A percentile compares a stretch with the other conserved stretches of the same genome.
Evolutionary conservation across 2,113 vertebrate genomes (phyloP).

Genomic region (Balaenoptera acutorostrata): DNA sequence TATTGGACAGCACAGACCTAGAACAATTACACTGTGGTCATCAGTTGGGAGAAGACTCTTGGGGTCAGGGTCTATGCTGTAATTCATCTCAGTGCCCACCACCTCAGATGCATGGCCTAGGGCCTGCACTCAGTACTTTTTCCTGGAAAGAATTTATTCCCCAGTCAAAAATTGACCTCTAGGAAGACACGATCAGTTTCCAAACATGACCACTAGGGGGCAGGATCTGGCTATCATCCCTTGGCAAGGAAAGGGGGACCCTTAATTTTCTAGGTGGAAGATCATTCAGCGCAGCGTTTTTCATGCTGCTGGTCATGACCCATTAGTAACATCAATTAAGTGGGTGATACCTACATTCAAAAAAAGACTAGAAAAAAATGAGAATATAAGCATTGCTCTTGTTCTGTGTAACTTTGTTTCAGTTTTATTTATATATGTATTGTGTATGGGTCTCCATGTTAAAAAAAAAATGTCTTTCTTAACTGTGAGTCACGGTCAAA

Average conservation of each 20-base stretch:
- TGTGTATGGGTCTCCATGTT: background rate
- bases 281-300: background rate
- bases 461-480: background rate
- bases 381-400: background rate
- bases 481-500: background rate
- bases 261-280: background rate
- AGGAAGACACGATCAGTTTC: background rate
- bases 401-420: background rate
- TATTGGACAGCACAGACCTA: background rate
- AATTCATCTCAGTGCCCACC: background rate
- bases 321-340: background rate
- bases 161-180: background rate
- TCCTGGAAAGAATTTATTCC: background rate
- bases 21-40: background rate
- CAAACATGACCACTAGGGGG: conserved; percentile 40
- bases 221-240: background rate
- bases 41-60: background rate
- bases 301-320: background rate
- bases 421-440: background rate
- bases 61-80: background rate
- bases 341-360: background rate
- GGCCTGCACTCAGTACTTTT: background rate
- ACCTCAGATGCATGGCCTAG: background rate
- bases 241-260: background rate
- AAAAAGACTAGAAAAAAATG: background rate